Evolutionary conservation across 2,797 vertebrate species (phyloP), one percentile per base, ranked within the genome.

Genomic region (Salmo trutta): DNA sequence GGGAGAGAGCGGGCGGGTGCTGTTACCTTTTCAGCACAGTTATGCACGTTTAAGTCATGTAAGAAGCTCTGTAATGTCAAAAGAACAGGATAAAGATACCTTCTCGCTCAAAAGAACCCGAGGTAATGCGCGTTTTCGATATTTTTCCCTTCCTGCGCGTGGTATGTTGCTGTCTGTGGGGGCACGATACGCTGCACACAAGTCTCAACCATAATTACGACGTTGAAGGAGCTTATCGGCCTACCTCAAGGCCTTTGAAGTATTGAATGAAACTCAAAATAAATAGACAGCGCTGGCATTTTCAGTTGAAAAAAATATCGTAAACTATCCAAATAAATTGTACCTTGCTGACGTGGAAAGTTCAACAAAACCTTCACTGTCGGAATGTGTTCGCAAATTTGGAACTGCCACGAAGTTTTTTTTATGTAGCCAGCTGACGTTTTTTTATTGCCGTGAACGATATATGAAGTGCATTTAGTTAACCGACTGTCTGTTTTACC

Each of bases 1-100:
- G 74, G 70, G 69, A 76, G 78, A 78, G 79, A 80, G 75, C 76
- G 78, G 71, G 77, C 71, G 64, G 27, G 52, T 4, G 10, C 75
- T 77, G n/a, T 76, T 78, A 78, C 75, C 78, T 78, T 81, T 62
- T 72, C 33, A 62, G 51, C 67, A 56, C 31, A 21, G 16, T 15
- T 66, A 72, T 41, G 54, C 17, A 41, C 29, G 3, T 75, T 66
- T 84, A 90, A 91, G 94, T 84, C 91, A 93, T 94, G 94, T 91
- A 86, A 88, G 75, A 88, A 85, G 83, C 85, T 87, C 89, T 90
- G 95, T 93, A 89, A 95, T 96, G 94, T 95, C 94, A 87, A 89
- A 93, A 81, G 94, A 94, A 90, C 94, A 93, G 92, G 94, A 95
- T 84, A 95, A 93, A 93, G 93, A 95, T 67, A 85, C 93, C 72